Evolutionary conservation across 2,113 vertebrate species (phyloP).

Genomic region (Gymnocephalus cernua): DNA sequence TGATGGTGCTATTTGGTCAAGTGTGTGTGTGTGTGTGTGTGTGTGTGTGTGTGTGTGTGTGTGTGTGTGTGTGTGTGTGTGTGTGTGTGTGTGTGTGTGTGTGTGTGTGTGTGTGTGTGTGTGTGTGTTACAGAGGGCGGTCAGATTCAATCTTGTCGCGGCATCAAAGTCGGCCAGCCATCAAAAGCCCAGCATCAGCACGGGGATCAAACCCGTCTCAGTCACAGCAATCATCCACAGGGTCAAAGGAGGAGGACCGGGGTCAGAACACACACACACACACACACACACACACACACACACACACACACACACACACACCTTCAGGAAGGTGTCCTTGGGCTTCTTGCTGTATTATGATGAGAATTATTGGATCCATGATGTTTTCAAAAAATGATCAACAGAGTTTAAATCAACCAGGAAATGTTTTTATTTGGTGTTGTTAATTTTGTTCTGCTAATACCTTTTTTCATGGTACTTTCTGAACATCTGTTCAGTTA

Average conservation of each 20-base stretch:
- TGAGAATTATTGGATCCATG: background rate
- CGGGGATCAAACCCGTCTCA: slow-evolving; percentile 68
- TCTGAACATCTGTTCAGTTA: background rate
- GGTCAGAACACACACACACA: slow-evolving; percentile 49
- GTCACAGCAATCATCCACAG: slow-evolving; percentile 66
- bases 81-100: slow-evolving; percentile 35
- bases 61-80: slow-evolving; percentile 38
- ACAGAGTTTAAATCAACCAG: background rate
- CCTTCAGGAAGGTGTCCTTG: slow-evolving; percentile 60
- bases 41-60: slow-evolving; percentile 33
- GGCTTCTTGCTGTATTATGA: background rate
- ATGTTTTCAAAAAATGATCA: background rate
- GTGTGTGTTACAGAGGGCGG: slow-evolving; percentile 57
- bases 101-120: slow-evolving; percentile 38
- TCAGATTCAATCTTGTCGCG: slow-evolving; percentile 60
- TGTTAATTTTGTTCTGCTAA: too few relatives aligned
- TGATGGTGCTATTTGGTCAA: slow-evolving; percentile 23
- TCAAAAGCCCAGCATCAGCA: slow-evolving; percentile 69
- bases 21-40: slow-evolving; percentile 34
- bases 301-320: slow-evolving; percentile 23
- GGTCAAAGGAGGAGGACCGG: slow-evolving; percentile 54
- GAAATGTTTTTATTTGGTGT: background rate
- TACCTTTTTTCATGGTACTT: background rate
- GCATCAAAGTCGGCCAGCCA: slow-evolving; percentile 68
- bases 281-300: slow-evolving; percentile 15